Conservation (phyloP, 2,888 invertebrate species). For the Orthosia incerta region DNA sequence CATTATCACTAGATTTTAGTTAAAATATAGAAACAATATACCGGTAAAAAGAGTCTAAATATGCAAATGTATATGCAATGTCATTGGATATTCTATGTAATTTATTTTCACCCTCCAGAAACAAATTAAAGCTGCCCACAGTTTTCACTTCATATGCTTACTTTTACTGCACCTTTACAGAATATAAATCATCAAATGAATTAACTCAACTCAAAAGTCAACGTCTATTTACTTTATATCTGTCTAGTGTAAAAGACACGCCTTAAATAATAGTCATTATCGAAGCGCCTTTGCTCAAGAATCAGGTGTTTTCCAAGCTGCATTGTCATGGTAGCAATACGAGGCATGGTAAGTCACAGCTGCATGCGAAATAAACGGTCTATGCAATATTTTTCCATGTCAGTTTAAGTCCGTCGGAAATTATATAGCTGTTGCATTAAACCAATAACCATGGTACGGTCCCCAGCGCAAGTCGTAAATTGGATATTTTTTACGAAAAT, state of each 20-base stretch:
- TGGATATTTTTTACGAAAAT: not conserved
- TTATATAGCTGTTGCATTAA: not conserved
- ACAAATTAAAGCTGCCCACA: not conserved
- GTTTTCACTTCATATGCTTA: not conserved
- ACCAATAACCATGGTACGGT: not conserved
- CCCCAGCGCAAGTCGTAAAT: not conserved
- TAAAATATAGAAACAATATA: too few relatives aligned
- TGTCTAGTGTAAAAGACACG: too few relatives aligned
- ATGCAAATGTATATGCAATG: too few relatives aligned
- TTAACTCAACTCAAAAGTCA: not conserved
- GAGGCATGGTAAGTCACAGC: constrained; percentile 4
- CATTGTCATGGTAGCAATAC: not conserved
- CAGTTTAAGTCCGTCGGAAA: not conserved
- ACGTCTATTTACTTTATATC: not conserved
- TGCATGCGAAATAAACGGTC: not conserved
- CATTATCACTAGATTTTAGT: too few relatives aligned
- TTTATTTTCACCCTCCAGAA: too few relatives aligned
- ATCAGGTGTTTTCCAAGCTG: not conserved
- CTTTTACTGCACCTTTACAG: not conserved
- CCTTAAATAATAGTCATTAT: constrained; percentile 10
- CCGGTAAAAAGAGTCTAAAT: too few relatives aligned
- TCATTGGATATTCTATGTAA: too few relatives aligned
- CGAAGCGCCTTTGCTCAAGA: not conserved
- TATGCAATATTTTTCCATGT: not conserved
- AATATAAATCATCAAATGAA: constrained; percentile 2